A percentile compares a stretch with the other conserved stretches of the same genome.
Conservation (phyloP, 2,797 vertebrate genomes). For the Echeneis naucrates region DNA sequence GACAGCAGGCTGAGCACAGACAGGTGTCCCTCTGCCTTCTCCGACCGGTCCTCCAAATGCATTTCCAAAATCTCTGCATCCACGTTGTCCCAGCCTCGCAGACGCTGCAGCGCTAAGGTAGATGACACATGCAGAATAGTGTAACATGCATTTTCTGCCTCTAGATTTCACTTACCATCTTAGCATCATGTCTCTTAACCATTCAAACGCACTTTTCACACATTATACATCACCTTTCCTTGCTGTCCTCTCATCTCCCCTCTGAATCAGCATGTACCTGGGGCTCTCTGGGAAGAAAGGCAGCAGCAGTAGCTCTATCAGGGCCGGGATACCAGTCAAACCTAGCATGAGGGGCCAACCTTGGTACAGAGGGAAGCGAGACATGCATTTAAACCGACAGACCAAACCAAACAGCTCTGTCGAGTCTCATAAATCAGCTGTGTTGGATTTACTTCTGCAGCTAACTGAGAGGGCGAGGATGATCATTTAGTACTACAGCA, state of each 20-base stretch:
- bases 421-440: not conserved
- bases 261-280: conserved; percentile 91
- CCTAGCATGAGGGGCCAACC: conserved; percentile 90
- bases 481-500: not conserved
- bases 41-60: conserved; percentile 86
- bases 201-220: accelerated
- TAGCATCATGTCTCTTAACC: not conserved
- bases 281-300: conserved; percentile 97
- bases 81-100: conserved; percentile 87
- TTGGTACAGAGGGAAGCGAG: conserved; percentile 44
- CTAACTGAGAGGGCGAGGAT: not conserved
- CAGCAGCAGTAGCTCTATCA: conserved; percentile 86
- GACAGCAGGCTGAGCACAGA: conserved; percentile 85
- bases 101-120: conserved; percentile 82
- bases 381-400: not conserved
- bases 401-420: not conserved
- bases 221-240: conserved; percentile 82
- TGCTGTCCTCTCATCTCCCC: conserved; percentile 81
- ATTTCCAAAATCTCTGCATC: conserved; percentile 89
- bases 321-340: conserved; percentile 90
- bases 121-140: not conserved
- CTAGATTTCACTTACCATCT: not conserved
- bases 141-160: not conserved
- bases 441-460: not conserved
- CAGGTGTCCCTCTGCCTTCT: conserved; percentile 84